phyloP scores from a whole-genome alignment of 2,888 invertebrate species.

The Cheiracanthium punctorium region DNA sequence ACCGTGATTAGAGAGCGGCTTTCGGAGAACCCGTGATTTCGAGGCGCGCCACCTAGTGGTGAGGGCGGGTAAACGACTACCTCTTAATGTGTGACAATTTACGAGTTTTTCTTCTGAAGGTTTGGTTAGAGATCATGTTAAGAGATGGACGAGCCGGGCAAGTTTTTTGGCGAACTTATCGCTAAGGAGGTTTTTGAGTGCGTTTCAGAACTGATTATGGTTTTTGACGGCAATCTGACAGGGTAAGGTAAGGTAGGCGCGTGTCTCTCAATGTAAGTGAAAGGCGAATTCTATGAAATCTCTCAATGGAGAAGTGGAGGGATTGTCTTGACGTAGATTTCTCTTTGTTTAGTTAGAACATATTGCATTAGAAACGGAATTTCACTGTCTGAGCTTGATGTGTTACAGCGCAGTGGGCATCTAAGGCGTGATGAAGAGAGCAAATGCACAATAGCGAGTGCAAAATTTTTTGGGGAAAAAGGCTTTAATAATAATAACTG shows the following conservation, averaged over 20 bases:
- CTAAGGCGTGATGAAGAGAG: too few species aligned
- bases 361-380: too few species aligned
- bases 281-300: too few species aligned
- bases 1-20: conserved; percentile 68
- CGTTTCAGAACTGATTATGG: neutral
- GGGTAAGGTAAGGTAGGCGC: neutral
- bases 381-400: too few species aligned
- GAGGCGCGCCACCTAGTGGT: conserved; percentile 66
- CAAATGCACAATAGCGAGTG: too few species aligned
- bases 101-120: neutral
- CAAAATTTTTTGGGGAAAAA: too few species aligned
- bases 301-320: too few species aligned
- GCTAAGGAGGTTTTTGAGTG: neutral
- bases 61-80: conserved; percentile 66
- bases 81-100: conserved; percentile 70
- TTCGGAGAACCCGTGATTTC: conserved; percentile 54
- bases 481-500: too few species aligned
- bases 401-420: too few species aligned
- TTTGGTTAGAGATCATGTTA: neutral
- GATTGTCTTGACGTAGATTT: too few species aligned
- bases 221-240: neutral
- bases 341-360: too few species aligned
- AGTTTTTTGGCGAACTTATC: conserved; percentile 33
- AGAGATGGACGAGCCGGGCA: neutral
- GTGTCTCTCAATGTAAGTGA: too few species aligned